Evolutionary conservation across 2,113 vertebrate species (phyloP).

Genomic region (Bucco capensis): DNA sequence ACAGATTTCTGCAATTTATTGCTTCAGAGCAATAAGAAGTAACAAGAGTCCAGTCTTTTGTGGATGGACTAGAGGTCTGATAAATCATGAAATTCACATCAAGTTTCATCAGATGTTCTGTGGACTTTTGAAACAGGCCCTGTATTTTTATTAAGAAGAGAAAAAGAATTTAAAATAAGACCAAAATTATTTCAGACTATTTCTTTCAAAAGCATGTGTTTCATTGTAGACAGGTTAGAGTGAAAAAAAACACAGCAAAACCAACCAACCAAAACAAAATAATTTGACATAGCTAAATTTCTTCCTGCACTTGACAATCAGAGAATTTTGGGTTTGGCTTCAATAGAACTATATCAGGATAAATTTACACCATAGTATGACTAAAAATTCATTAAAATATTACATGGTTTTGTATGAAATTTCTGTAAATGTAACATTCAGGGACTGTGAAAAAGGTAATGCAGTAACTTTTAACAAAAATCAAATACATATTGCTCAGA

Average conservation of each 20-base stretch:
- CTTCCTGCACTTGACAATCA: background rate
- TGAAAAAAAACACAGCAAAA: background rate
- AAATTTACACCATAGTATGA: background rate
- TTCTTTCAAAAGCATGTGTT: rapidly evolving
- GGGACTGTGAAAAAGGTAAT: background rate
- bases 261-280: background rate
- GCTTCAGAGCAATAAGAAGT: background rate
- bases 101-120: background rate
- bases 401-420: background rate
- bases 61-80: background rate
- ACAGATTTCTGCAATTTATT: background rate
- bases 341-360: background rate
- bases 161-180: background rate
- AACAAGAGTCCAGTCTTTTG: background rate
- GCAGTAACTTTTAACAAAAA: background rate
- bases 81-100: background rate
- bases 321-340: background rate
- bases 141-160: background rate
- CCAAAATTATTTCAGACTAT: background rate
- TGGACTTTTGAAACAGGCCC: background rate
- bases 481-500: background rate
- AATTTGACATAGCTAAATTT: background rate
- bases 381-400: background rate
- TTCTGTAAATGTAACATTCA: background rate
- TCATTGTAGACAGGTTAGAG: background rate